phyloP scores from a whole-genome alignment of 2,113 vertebrate species.

The Neodon shergylaensis region DNA sequence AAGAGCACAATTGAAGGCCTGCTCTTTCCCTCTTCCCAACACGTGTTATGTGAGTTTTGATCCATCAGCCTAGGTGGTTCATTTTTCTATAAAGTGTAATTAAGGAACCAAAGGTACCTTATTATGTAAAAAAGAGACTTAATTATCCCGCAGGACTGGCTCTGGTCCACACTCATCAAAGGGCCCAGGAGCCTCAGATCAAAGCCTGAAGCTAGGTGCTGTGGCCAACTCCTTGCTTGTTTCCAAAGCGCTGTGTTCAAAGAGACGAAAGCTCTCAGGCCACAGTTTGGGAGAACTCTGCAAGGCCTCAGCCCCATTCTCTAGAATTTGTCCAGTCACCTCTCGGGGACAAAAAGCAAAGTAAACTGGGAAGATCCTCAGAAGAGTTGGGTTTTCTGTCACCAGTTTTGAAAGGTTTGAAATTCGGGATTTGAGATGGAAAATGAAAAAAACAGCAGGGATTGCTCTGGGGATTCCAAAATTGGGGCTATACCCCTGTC shows the following conservation, averaged over 20 bases:
- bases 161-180: conserved; percentile 53
- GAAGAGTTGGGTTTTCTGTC: conserved; percentile 18
- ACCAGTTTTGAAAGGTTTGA: not conserved
- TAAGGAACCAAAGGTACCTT: conserved; percentile 56
- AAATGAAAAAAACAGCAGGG: not conserved
- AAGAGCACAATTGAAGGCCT: not conserved
- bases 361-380: conserved; percentile 14
- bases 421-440: not conserved
- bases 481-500: not conserved
- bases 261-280: not conserved
- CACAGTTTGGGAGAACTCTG: not conserved
- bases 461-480: not conserved
- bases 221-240: conserved; percentile 17
- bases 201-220: conserved; percentile 40
- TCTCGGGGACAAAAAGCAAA: conserved; percentile 4
- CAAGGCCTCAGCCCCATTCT: not conserved
- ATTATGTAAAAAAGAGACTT: conserved; percentile 42
- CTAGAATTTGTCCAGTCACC: not conserved
- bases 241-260: conserved; percentile 51
- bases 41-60: conserved; percentile 19
- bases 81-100: conserved; percentile 44
- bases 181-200: not conserved
- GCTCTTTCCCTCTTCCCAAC: not conserved
- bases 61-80: conserved; percentile 43
- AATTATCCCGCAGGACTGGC: conserved; percentile 63